Evolutionary conservation across 2,888 invertebrate genomes (phyloP), one percentile per base, ranked within the genome.

Genomic region (Heliconius ethilla): DNA sequence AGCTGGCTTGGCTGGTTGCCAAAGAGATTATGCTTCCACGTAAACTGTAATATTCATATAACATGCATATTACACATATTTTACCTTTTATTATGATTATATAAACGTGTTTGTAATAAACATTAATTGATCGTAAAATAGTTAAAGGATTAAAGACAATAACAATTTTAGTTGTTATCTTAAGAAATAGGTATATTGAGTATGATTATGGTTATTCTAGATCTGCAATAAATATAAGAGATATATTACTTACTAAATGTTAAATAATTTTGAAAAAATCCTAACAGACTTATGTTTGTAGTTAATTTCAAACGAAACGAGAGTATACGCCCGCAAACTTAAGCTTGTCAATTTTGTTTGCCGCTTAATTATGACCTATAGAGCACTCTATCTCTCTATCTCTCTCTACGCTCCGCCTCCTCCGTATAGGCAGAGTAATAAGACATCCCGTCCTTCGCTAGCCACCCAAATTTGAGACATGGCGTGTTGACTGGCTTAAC

Each of bases 21-120:
- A 82, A 80, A 80, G 75, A 81, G 82, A 80, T 81, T 81, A 82
- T 80, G 80, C 76, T 79, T 66, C 70, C 80, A 82, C 76, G 78
- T 80, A 79, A 79, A 78, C 69, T 79, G 75, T 78, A 77, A 82
- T 80, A 82, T 81, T 81, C 79, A 78, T 80, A 77, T 80, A 75
- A 81, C 78, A 78, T 75, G 79, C 75, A 79, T 77, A 72, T 76
- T 78, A 78, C 45, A 76, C 65, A 76, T 77, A 67, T 69, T 79
- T 72, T 69, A 75, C 45, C 63, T 76, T 78, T 75, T 78, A 79
- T 76, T 75, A 69, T 55, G 37, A 66, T 40, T 22, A 45, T 59
- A 15, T 62, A 33, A 6, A 51, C 45, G 29, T 27, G 18, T 62
- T 62, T 18, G 63, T 74, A 62, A 63, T 73, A 62, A 73, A 25